These are phyloP conservation scores for Hyles lineata DNA, from an alignment of 2,888 invertebrate genomes.

Conservation along the genomic window DNA sequence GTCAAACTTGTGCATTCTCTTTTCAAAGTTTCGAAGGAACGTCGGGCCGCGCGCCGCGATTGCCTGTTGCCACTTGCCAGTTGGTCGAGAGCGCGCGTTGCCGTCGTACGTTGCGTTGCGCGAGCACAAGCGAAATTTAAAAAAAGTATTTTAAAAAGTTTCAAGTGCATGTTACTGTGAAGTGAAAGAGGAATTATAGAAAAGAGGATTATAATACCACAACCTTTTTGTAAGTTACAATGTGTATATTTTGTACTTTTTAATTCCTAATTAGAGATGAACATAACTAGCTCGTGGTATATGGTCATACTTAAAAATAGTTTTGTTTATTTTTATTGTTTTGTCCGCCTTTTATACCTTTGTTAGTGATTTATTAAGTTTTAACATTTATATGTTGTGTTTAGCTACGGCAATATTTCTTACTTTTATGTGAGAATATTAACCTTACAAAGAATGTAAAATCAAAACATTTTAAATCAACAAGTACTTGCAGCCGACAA, in stretches of 20 bases:
- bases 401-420: neutral
- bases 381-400: neutral
- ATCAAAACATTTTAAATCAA: conserved; percentile 1
- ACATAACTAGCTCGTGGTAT: conserved; percentile 15
- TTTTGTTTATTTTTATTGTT: neutral
- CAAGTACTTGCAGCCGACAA: neutral
- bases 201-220: neutral
- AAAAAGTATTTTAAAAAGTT: conserved; percentile 20
- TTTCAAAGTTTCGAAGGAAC: conserved; percentile 26
- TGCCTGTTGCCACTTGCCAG: conserved; percentile 29
- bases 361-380: neutral
- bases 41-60: conserved; percentile 25
- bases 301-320: neutral
- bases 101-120: conserved; percentile 43
- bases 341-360: neutral
- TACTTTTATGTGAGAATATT: neutral
- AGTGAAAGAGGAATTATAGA: conserved; percentile 18
- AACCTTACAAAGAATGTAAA: neutral
- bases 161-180: conserved; percentile 30
- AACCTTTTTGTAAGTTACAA: neutral
- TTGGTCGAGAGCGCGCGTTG: conserved; percentile 46
- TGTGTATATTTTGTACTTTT: conserved; percentile 12
- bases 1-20: conserved; percentile 7
- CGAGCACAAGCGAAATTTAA: conserved; percentile 20
- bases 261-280: conserved; percentile 25